phyloP scores from a whole-genome alignment of 2,888 invertebrate species.

The Amblyjoppa proteus region DNA sequence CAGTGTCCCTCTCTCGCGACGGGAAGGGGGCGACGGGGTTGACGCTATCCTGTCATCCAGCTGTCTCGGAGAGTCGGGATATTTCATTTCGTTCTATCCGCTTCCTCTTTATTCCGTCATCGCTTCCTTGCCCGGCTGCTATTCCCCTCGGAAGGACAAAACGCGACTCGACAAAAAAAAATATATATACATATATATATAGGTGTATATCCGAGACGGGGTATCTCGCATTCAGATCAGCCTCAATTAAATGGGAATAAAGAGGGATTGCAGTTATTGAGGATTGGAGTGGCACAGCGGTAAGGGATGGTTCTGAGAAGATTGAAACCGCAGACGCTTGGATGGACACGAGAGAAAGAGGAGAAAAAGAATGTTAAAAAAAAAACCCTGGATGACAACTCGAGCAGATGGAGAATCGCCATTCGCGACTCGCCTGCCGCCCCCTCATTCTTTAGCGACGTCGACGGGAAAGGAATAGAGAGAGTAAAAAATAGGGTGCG shows the following conservation, averaged over 20 bases:
- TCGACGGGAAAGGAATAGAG: neutral
- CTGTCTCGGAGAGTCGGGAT: conserved; percentile 48
- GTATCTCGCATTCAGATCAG: conserved; percentile 50
- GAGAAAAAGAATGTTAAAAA: conserved; percentile 23
- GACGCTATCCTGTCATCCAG: conserved; percentile 53
- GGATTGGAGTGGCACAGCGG: conserved; percentile 17
- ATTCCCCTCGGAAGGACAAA: neutral
- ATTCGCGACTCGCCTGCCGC: conserved; percentile 25
- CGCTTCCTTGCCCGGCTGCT: conserved; percentile 1
- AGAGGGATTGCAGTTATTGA: conserved; percentile 50
- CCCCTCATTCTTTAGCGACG: conserved; percentile 27
- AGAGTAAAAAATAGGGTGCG: conserved; percentile 16
- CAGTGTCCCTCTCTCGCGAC: conserved; percentile 13
- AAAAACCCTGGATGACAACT: conserved; percentile 38
- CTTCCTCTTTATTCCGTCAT: conserved; percentile 16
- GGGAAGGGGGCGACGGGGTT: conserved; percentile 20
- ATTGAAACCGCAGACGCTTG: conserved; percentile 43
- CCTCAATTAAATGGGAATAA: conserved; percentile 59
- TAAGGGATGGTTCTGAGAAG: conserved; percentile 41
- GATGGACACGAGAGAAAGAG: conserved; percentile 11
- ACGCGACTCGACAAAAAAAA: neutral
- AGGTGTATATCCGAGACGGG: conserved; percentile 42
- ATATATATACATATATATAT: neutral
- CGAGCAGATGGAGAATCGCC: conserved; percentile 45
- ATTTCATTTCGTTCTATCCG: conserved; percentile 40